Base-by-base conservation (phyloP, 2,797 vertebrate species). In the Emydoidea blandingii region DNA sequence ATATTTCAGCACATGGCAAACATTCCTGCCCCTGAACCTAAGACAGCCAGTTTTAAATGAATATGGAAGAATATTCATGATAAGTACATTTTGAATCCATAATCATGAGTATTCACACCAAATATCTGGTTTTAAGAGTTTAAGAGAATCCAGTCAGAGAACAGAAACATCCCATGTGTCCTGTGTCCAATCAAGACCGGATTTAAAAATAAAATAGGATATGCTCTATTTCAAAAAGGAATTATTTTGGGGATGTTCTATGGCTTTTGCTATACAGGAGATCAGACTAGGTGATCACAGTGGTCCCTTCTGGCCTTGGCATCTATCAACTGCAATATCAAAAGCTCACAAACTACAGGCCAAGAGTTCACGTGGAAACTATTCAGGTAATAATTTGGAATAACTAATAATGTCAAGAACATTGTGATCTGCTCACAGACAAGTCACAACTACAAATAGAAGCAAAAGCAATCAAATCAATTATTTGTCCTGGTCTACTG, bases 381-480 rank as follows among this genome's bases (percentile, higher is more conserved):
- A 87, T 37, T 47, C 62, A 91, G 53, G 47, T 82, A 94, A 87
- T 47, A 78, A 79, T 80, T 88, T n/a, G 37, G 53, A 25, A 68
- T 53, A 91, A 87, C 27, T 0, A 88, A 88, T 54, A 21, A 2
- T 59, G 90, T 91, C 59, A 93, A 90, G 84, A 86, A 92, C 96
- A 94, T 68, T 87, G 86, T 83, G 76, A 23, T 87, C 57, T 92
- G n/a, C 25, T 92, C 57, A 76, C 57, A 85, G 47, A 3, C 8
- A 92, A 92, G 68, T 93, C 65, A 92, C 74, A 85, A 89, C 27
- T 53, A 84, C n/a, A 19, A 87, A 94, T 27, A 89, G 81, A 25
- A 91, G 19, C 8, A 96, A 76, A 93, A 95, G 52, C 79, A 95
- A 96, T 92, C 59, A 90, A 93, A 92, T 89, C 65, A 81, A 57